Evolutionary conservation across 2,113 vertebrate species (phyloP).

Genomic region (Carettochelys insculpta): DNA sequence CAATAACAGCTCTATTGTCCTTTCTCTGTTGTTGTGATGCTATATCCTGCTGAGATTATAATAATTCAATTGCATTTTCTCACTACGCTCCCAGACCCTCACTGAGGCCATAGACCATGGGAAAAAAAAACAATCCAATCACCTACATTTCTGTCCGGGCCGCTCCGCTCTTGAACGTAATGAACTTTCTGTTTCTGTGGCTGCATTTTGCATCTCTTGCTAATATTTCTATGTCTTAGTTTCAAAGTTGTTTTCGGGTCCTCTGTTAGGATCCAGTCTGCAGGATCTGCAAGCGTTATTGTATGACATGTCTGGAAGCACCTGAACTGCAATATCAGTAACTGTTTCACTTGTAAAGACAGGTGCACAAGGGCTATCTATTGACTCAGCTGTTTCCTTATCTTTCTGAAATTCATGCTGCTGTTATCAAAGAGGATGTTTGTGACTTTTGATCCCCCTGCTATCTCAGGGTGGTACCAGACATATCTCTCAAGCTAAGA

Average conservation of each 20-base stretch:
- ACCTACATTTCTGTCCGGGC: neutral
- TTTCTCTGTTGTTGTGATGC: neutral
- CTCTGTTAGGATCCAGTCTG: neutral
- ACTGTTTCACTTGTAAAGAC: neutral
- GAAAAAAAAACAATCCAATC: constrained; percentile 1
- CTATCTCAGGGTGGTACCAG: neutral
- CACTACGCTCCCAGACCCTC: neutral
- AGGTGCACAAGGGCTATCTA: neutral
- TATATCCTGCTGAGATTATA: neutral
- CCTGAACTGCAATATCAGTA: neutral
- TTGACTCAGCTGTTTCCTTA: neutral
- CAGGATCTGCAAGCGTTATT: neutral
- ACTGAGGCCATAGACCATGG: neutral
- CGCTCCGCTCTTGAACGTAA: neutral
- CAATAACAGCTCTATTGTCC: constrained; percentile 33
- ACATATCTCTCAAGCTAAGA: neutral
- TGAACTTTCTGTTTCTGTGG: neutral
- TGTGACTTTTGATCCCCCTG: neutral
- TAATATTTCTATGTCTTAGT: neutral
- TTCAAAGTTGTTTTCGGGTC: neutral
- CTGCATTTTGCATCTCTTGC: neutral
- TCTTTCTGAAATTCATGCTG: neutral
- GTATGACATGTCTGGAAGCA: neutral
- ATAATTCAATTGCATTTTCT: constrained; percentile 28
- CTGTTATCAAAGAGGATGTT: neutral